Evolutionary conservation across 2,888 invertebrate species (phyloP).

Genomic region (Athrips mouffetella): DNA sequence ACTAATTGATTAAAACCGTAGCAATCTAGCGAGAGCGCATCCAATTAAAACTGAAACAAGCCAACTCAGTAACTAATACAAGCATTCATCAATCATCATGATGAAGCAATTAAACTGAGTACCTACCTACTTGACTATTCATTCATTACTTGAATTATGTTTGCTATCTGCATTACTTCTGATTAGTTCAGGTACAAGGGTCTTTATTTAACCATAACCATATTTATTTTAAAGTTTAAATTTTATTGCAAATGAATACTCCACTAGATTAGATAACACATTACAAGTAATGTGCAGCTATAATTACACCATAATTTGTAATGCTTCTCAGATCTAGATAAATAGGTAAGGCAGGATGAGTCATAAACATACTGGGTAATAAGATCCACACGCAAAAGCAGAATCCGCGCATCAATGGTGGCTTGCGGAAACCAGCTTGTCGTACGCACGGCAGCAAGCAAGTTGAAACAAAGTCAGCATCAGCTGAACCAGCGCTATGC

Average conservation of each 20-base stretch:
- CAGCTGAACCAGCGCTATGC: too few relatives aligned
- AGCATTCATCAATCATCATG: neutral
- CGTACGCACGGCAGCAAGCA: too few relatives aligned
- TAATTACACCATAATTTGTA: neutral
- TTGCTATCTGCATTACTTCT: slow-evolving; percentile 2
- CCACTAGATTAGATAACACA: too few relatives aligned
- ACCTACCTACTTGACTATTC: neutral
- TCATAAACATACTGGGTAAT: neutral
- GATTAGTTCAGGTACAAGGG: neutral
- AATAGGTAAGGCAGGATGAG: too few relatives aligned
- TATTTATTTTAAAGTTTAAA: neutral
- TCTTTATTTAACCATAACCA: neutral
- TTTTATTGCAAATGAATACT: neutral
- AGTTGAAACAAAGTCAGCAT: too few relatives aligned
- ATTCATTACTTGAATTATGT: too few relatives aligned
- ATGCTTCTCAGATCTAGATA: too few relatives aligned
- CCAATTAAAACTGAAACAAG: slow-evolving; percentile 2
- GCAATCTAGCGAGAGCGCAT: neutral
- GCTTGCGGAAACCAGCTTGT: too few relatives aligned
- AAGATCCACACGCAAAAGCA: too few relatives aligned
- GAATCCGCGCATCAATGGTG: too few relatives aligned
- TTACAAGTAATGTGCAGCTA: too few relatives aligned
- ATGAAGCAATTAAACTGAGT: slow-evolving; percentile 2
- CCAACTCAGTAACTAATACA: neutral
- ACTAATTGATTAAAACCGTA: slow-evolving; percentile 4